These are phyloP conservation scores for Habropoda laboriosa DNA, from an alignment of 1,140 invertebrate species.

Conservation along the genomic window DNA sequence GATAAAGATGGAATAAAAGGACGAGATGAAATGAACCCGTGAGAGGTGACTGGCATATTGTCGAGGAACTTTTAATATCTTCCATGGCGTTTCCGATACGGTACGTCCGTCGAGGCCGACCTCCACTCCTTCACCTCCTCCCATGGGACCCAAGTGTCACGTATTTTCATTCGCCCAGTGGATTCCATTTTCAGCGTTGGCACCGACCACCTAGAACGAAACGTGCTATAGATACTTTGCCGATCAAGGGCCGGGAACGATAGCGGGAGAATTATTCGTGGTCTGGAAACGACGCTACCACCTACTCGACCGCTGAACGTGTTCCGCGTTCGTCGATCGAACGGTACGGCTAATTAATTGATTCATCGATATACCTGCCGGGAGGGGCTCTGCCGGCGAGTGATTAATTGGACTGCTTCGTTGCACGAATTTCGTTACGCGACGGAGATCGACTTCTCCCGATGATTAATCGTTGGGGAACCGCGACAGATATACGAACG, in stretches of 20 bases:
- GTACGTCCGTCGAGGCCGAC: slow-evolving; percentile 67
- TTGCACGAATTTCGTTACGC: slow-evolving; percentile 50
- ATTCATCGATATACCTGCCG: slow-evolving; percentile 47
- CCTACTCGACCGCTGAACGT: slow-evolving; percentile 21
- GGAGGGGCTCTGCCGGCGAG: background rate
- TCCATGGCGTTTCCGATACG: slow-evolving; percentile 68
- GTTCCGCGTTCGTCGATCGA: slow-evolving; percentile 41
- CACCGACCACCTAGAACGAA: slow-evolving; percentile 3
- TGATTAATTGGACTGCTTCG: slow-evolving; percentile 62
- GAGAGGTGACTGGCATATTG: slow-evolving; percentile 70
- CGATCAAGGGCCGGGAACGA: background rate
- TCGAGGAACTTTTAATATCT: slow-evolving; percentile 76
- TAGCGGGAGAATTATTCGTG: slow-evolving; percentile 23
- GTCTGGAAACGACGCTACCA: slow-evolving; percentile 27
- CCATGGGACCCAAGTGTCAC: slow-evolving; percentile 49
- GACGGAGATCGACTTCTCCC: slow-evolving; percentile 51
- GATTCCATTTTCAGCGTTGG: slow-evolving; percentile 27
- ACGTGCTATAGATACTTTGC: slow-evolving; percentile 10
- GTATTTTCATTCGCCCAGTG: slow-evolving; percentile 17
- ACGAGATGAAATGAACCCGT: slow-evolving; percentile 19
- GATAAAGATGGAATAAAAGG: slow-evolving; percentile 11
- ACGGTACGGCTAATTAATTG: slow-evolving; percentile 52
- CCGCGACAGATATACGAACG: slow-evolving; percentile 34
- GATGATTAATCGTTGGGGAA: slow-evolving; percentile 40
- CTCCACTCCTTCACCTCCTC: slow-evolving; percentile 18